Conservation (phyloP, 2,888 invertebrate species). For the Papilio elwesi region DNA sequence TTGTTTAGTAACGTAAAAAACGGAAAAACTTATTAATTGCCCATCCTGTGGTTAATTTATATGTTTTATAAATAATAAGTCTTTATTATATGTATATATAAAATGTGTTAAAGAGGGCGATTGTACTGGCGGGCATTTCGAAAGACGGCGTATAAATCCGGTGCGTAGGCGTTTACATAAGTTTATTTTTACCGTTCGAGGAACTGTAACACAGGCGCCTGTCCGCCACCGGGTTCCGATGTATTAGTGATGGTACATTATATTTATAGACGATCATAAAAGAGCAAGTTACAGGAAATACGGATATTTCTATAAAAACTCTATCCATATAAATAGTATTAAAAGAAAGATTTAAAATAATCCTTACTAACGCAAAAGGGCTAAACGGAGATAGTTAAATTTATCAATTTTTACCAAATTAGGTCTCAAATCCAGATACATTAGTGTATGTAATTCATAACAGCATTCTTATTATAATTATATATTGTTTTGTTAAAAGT, state of each 20-base stretch:
- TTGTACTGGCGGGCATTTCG: slow-evolving; percentile 15
- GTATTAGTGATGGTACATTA: slow-evolving; percentile 21
- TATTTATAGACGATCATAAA: slow-evolving; percentile 6
- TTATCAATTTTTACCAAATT: too few species aligned
- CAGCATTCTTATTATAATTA: not conserved
- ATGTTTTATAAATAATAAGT: not conserved
- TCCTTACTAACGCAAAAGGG: not conserved
- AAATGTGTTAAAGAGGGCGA: not conserved
- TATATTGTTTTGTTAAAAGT: not conserved
- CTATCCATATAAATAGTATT: too few species aligned
- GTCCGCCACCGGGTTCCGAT: slow-evolving; percentile 29
- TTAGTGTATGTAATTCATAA: too few species aligned
- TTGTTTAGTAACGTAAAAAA: not conserved
- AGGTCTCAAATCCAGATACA: too few species aligned
- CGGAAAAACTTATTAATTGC: not conserved
- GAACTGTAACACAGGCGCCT: slow-evolving; percentile 22
- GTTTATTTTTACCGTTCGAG: slow-evolving; percentile 37
- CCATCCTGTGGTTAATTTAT: not conserved
- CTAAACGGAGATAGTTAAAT: too few species aligned
- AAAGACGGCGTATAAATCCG: slow-evolving; percentile 20
- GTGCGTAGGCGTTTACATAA: slow-evolving; percentile 28
- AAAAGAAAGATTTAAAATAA: not conserved
- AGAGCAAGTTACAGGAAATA: slow-evolving; percentile 6
- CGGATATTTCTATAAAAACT: not conserved
- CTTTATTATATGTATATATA: not conserved